A percentile compares a stretch with the other conserved stretches of the same genome.
Conservation (phyloP, 2,888 invertebrate genomes). For the Diarsia mendica region DNA sequence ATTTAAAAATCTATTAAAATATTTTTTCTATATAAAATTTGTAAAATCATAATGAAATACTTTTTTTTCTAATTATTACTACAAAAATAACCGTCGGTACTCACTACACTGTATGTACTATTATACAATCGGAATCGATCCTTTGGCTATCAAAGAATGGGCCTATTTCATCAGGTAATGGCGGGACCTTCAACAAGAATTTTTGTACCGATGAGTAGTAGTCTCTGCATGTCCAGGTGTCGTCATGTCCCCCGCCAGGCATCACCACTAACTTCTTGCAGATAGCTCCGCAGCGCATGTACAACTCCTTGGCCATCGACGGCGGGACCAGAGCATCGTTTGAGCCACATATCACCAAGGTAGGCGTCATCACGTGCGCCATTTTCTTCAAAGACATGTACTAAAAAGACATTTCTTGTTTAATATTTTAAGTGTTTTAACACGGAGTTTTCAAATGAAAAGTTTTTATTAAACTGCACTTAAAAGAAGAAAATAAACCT, state of each 20-base stretch:
- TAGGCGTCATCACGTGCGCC: constrained; percentile 93
- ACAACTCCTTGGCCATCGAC: constrained; percentile 96
- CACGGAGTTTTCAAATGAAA: neutral
- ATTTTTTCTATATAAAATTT: constrained; percentile 62
- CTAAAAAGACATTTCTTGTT: constrained; percentile 85
- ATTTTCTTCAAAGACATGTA: constrained; percentile 94
- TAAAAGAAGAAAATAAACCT: neutral
- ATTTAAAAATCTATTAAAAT: constrained; percentile 65
- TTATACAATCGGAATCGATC: constrained; percentile 61
- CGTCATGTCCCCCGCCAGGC: constrained; percentile 97
- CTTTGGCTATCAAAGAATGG: constrained; percentile 77
- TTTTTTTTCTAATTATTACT: constrained; percentile 39
- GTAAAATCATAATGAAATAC: constrained; percentile 60
- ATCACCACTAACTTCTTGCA: constrained; percentile 95
- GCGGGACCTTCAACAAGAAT: constrained; percentile 85
- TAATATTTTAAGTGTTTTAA: neutral
- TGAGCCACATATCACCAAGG: constrained; percentile 96
- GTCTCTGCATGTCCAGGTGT: constrained; percentile 97
- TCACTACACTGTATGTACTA: constrained; percentile 79
- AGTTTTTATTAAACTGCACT: neutral
- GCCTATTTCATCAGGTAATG: constrained; percentile 76
- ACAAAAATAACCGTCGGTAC: constrained; percentile 34
- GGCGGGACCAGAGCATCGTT: constrained; percentile 97
- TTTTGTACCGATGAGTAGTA: constrained; percentile 92
- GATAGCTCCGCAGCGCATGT: constrained; percentile 93